Evolutionary conservation across 2,113 vertebrate species (phyloP).

Genomic region (Cyprinodon tularosa): DNA sequence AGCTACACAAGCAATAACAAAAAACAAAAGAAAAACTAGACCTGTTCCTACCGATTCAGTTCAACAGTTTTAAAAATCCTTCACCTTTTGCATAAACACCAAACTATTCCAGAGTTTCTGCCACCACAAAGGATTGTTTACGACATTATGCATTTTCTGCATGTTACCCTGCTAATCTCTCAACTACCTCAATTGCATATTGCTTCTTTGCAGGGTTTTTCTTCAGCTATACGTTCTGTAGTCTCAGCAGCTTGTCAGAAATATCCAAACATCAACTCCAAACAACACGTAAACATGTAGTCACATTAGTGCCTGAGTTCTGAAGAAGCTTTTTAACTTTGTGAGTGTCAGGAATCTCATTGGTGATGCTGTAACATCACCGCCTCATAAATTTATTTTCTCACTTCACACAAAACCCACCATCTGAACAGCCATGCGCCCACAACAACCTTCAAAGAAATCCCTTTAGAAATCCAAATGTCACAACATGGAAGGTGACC

Average conservation of each 20-base stretch:
- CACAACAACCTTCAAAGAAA: constrained; percentile 49
- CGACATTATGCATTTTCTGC: constrained; percentile 8
- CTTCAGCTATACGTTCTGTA: constrained; percentile 11
- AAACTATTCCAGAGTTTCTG: neutral
- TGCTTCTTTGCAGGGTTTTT: neutral
- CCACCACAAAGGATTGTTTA: neutral
- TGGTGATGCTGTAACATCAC: constrained; percentile 57
- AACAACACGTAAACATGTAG: constrained; percentile 19
- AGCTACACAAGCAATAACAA: too few relatives aligned
- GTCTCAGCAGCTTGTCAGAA: constrained; percentile 21
- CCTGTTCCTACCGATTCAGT: neutral
- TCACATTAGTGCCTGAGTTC: constrained; percentile 12
- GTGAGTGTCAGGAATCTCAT: constrained; percentile 48
- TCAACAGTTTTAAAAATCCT: too few relatives aligned
- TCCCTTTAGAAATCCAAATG: constrained; percentile 28
- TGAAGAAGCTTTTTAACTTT: constrained; percentile 43
- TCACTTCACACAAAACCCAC: constrained; percentile 47
- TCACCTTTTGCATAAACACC: neutral
- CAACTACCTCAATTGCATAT: constrained; percentile 10
- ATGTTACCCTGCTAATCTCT: constrained; percentile 16
- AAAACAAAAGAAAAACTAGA: neutral
- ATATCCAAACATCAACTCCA: constrained; percentile 26
- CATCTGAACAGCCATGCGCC: constrained; percentile 42
- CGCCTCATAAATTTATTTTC: constrained; percentile 46
- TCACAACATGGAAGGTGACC: constrained; percentile 36